Conservation (phyloP, 2,113 vertebrate species). For the Gadus macrocephalus region DNA sequence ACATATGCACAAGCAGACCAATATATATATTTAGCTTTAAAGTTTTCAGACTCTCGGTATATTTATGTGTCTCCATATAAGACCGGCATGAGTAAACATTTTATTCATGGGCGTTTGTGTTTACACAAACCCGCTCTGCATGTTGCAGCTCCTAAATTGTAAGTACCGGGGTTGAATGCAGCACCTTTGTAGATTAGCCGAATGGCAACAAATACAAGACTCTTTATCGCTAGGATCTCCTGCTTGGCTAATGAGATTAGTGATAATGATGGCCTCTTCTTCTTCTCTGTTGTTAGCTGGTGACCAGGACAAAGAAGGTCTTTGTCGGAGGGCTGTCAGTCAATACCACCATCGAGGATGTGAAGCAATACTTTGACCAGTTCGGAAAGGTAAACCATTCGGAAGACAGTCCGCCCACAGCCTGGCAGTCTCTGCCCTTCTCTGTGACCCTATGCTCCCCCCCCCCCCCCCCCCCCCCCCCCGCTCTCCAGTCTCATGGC, state of each 20-base stretch:
- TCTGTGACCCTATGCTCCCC: no score
- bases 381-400: conserved; percentile 86
- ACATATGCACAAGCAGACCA: background rate
- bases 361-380: conserved; percentile 96
- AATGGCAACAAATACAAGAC: conserved; percentile 33
- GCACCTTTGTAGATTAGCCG: conserved; percentile 32
- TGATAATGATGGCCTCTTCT: conserved; percentile 33
- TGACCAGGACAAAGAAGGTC: conserved; percentile 98
- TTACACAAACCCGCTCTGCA: background rate
- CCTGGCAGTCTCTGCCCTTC: no score
- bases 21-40: no score
- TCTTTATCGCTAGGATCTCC: conserved; percentile 33
- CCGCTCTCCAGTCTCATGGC: no score
- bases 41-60: no score
- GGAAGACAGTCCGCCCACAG: background rate
- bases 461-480: no score
- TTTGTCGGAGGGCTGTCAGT: conserved; percentile 95
- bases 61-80: no score
- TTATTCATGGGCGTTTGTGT: background rate
- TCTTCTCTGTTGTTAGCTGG: conserved; percentile 77
- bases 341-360: conserved; percentile 93
- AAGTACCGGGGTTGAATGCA: conserved; percentile 13
- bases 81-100: background rate
- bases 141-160: conserved; percentile 1
- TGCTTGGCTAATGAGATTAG: conserved; percentile 33